Base-by-base conservation (phyloP, 2,797 vertebrate species). In the Pangasius macronema region DNA sequence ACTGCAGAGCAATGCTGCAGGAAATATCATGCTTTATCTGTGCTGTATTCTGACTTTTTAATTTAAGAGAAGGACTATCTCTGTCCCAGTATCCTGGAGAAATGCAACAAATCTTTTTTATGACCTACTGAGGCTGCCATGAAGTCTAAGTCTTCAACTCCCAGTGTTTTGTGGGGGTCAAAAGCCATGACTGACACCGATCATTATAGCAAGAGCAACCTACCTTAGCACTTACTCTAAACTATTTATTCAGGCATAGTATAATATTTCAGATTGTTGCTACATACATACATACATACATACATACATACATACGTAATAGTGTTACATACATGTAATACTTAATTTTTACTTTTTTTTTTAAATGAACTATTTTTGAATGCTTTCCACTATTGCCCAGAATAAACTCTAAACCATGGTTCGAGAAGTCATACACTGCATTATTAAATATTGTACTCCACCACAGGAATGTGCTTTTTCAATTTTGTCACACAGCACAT, bases 401-500 rank as follows among this genome's bases (percentile, higher is more conserved):
- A 79, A 20, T 53, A 30, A 16, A 16, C 33, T 53, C 14, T 5
- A 39, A 20, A 93, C 83, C 79, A 87, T 83, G 59, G 84, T 42
- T 36, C 61, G 65, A 55, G 7, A 83, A 79, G 68, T 30, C 22
- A n/a, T 51, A 30, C n/a, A 42, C 36, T 88, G 82, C 81, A 91
- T 93, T 92, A 93, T 92, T 93, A 46, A 92, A 83, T 65, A 61
- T 51, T 82, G 72, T 73, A 83, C 86, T 86, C 90, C 53, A 83
- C 75, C 80, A 86, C 75, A 77, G 55, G 30, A 68, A 76, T 76
- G 27, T 53, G 24, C 24, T 84, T 87, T 39, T 30, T 68, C 11
- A 75, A 8, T 36, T 59, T 42, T 42, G 55, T 77, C n/a, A 77
- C 49, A 33, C 49, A 20, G 11, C 9, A 80, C 53, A 59, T 59